These are phyloP conservation scores for Cairina moschata DNA, from an alignment of 2,113 vertebrate species.

Conservation along the genomic window DNA sequence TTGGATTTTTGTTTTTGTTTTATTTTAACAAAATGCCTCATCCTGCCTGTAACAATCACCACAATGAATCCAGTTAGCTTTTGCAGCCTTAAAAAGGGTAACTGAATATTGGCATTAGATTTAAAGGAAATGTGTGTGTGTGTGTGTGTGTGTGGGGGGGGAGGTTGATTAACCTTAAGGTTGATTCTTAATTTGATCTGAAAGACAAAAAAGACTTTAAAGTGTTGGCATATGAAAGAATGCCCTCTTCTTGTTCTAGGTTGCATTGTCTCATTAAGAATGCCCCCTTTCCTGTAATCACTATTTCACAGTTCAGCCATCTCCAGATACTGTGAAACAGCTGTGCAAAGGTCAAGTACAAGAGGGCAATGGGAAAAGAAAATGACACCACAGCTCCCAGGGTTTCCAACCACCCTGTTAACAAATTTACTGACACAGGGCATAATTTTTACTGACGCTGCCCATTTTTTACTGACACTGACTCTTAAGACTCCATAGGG, in stretches of 20 bases:
- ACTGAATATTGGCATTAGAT: not conserved
- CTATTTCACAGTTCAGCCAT: conserved; percentile 62
- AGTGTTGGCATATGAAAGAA: conserved; percentile 51
- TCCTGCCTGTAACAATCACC: not conserved
- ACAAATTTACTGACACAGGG: conserved; percentile 66
- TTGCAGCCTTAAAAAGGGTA: not conserved
- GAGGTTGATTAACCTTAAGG: not conserved
- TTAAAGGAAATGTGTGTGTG: not conserved
- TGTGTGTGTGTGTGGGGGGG: rapidly evolving
- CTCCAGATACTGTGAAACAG: conserved; percentile 60
- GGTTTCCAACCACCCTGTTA: conserved; percentile 43
- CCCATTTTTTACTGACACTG: conserved; percentile 53
- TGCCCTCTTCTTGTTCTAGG: conserved; percentile 25
- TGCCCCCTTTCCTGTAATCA: conserved; percentile 39
- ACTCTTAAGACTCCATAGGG: conserved; percentile 61
- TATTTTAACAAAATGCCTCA: not conserved
- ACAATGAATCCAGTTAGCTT: not conserved
- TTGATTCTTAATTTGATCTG: conserved; percentile 39
- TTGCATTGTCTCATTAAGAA: conserved; percentile 65
- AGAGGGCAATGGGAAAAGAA: conserved; percentile 51
- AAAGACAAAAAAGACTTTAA: conserved; percentile 31
- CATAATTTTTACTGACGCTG: conserved; percentile 63
- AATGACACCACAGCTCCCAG: conserved; percentile 31
- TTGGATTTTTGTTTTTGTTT: not conserved
- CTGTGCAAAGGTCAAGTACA: conserved; percentile 66